Percentiles rank a stretch among this genome's conserved stretches.
Conservation (phyloP, 1,140 invertebrate genomes). For the Brachionus rubens region DNA sequence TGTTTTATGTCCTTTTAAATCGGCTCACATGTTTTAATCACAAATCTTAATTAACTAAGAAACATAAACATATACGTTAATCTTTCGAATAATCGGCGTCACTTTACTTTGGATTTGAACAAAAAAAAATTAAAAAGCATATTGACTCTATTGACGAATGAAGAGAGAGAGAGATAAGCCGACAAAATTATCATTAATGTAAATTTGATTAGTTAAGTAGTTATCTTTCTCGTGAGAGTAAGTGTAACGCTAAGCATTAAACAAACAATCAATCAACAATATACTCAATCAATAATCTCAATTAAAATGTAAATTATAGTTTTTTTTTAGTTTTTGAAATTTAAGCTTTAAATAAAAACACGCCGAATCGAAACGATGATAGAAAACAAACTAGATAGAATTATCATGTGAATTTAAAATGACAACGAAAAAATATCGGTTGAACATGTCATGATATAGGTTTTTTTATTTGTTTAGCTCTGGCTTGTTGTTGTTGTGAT, state of each 20-base stretch:
- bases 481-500: slow-evolving; percentile 7
- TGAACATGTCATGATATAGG: slow-evolving; percentile 12
- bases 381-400: neutral
- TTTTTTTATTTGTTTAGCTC: no score
- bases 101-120: neutral
- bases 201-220: slow-evolving; percentile 45
- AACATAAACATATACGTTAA: slow-evolving; percentile 6
- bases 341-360: slow-evolving; percentile 5
- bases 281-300: slow-evolving; percentile 40
- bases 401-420: slow-evolving; percentile 23
- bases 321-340: slow-evolving; percentile 26
- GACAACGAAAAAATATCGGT: neutral
- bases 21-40: neutral
- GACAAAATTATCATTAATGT: slow-evolving; percentile 40
- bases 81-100: slow-evolving; percentile 7
- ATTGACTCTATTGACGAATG: neutral
- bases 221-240: slow-evolving; percentile 31
- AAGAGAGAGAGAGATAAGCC: neutral
- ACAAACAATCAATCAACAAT: slow-evolving; percentile 44
- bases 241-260: slow-evolving; percentile 30
- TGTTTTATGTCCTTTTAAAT: neutral
- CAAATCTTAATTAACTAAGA: slow-evolving; percentile 31
- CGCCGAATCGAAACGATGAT: neutral
- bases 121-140: slow-evolving; percentile 15
- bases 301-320: slow-evolving; percentile 41